Base-by-base conservation (phyloP, 1,140 invertebrate genomes). In the Phocides pigmalion region DNA sequence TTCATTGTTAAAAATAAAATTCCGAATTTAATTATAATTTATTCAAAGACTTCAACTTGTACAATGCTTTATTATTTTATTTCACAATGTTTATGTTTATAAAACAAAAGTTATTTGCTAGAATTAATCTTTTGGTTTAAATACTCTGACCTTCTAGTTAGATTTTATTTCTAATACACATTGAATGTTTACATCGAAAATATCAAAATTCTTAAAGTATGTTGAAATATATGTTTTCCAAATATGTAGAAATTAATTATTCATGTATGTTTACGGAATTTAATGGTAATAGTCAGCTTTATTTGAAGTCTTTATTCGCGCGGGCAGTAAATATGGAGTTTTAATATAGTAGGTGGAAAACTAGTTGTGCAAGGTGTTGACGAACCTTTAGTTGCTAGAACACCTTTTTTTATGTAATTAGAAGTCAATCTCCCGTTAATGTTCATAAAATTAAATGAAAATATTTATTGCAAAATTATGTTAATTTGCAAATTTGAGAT, bases 321-420 rank as follows among this genome's bases (percentile, higher is more conserved):
- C 28, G 49, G 49, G 49, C 49, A 25, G 49, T 32, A 35, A 8
- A 35, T 37, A 51, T 51, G 49, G 49, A n/a, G 19, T 9, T 51
- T 14, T 22, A 49, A 49, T 17, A 46, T 19, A 35, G 49, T 51
- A 51, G 49, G 49, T 35, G 49, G 22, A 25, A 20, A 50, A 50
- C 42, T 4, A 1, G 25, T 44, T 44, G 16, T 20, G 11, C 19
- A 2, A 20, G 17, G 16, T n/a, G 2, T 46, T 20, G 22, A 46
- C 19, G 44, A 3, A 22, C 19, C 44, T 22, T 22, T 20, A 46
- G 12, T 22, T 22, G 5, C 9, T 22, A 9, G 0, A 22, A 22
- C n/a, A 46, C 12, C 2, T 14, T 11, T 0, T 22, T 46, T 46
- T 12, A 19, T 11, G n/a, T 14, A 44, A 42, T 15, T 4, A 8